Evolutionary conservation across 2,113 vertebrate genomes (phyloP).

Genomic region (Gavia stellata): DNA sequence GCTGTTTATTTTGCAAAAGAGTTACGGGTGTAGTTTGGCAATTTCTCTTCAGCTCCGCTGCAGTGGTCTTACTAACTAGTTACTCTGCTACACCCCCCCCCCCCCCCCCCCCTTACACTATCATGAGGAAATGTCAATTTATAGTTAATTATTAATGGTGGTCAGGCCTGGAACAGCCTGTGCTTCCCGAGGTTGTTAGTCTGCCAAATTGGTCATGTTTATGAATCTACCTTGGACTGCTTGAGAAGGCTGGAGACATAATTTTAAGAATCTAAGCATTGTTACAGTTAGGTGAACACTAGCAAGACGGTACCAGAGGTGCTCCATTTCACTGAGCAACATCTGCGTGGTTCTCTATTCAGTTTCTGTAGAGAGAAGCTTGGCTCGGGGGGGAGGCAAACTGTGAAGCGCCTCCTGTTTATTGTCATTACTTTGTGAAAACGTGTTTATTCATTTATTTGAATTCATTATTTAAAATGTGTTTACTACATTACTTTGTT

Average conservation of each 20-base stretch:
- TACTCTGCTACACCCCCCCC: neutral
- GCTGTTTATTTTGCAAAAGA: neutral
- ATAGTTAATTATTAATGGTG: slow-evolving; percentile 53
- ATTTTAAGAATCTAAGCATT: neutral
- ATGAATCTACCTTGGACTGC: neutral
- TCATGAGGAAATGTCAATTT: neutral
- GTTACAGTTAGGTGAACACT: neutral
- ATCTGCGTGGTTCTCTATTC: accelerated
- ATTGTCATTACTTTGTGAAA: neutral
- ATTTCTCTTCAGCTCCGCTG: neutral
- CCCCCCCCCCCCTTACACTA: neutral
- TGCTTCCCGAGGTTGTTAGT: neutral
- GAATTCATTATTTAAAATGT: neutral
- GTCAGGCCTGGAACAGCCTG: slow-evolving; percentile 12
- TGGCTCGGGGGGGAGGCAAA: neutral
- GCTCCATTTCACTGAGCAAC: neutral
- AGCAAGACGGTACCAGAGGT: neutral
- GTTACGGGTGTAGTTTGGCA: neutral
- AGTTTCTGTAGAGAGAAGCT: neutral
- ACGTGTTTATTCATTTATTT: neutral
- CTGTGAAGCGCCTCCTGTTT: neutral
- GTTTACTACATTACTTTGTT: neutral
- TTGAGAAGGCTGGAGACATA: neutral
- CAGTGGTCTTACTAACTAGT: neutral
- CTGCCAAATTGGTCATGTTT: neutral